These are phyloP conservation scores for Drosophila suzukii DNA, from an alignment of 1,140 invertebrate species.

Conservation along the genomic window DNA sequence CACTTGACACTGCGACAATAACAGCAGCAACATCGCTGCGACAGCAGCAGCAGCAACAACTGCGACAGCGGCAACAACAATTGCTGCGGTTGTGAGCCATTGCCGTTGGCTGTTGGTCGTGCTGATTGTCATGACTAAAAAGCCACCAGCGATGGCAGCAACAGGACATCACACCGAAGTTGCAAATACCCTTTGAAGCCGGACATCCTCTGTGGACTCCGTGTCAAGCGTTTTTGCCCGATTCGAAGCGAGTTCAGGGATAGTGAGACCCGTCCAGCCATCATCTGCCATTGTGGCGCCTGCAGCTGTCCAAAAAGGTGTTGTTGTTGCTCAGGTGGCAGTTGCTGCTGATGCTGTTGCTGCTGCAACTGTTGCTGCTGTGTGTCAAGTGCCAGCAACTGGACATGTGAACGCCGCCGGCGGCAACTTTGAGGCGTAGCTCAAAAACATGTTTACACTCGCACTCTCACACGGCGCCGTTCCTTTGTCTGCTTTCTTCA, in stretches of 20 bases:
- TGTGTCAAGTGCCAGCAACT: conserved; percentile 77
- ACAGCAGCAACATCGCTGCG: conserved; percentile 29
- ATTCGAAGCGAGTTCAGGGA: neutral
- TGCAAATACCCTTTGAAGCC: conserved; percentile 15
- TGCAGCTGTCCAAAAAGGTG: conserved; percentile 70
- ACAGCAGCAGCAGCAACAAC: conserved; percentile 16
- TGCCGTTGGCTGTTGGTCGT: conserved; percentile 74
- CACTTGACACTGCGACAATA: conserved; percentile 76
- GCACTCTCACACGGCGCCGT: conserved; percentile 34
- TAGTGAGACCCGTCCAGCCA: conserved; percentile 16
- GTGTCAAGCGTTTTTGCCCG: neutral
- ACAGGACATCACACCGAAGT: conserved; percentile 11
- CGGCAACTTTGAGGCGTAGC: conserved; percentile 67
- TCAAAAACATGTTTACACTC: conserved; percentile 80
- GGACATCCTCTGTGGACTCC: conserved; percentile 13
- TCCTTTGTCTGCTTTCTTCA: conserved; percentile 69
- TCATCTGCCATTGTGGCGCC: conserved; percentile 68
- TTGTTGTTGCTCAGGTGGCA: conserved; percentile 49
- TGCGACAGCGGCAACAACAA: conserved; percentile 43
- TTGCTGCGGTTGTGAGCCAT: conserved; percentile 78
- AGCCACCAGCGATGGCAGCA: conserved; percentile 53
- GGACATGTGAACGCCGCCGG: conserved; percentile 67
- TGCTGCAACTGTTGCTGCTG: conserved; percentile 48
- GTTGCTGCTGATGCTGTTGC: conserved; percentile 34
- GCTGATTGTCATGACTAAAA: conserved; percentile 76